Evolutionary conservation across 2,797 vertebrate genomes (phyloP).

Genomic region (Ctenosaura bakeri): DNA sequence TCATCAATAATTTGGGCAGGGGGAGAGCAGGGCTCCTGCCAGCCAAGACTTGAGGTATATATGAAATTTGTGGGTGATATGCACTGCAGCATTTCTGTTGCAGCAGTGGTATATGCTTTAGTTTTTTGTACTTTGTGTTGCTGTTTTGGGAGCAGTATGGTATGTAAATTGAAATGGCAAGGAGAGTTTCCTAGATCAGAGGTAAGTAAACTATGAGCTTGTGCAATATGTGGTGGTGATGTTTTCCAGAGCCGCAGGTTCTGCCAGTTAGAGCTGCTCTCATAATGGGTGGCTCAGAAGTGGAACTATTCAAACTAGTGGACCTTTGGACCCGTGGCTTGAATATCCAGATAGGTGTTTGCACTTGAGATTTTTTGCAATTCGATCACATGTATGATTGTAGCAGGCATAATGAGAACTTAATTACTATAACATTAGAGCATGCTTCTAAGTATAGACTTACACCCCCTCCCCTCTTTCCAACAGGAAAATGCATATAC

Average conservation of each 20-base stretch:
- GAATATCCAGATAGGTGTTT: not conserved
- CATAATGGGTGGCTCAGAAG: not conserved
- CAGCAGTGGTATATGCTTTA: not conserved
- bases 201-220: not conserved
- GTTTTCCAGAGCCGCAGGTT: not conserved
- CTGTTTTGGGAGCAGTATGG: not conserved
- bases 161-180: not conserved
- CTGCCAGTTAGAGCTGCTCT: not conserved
- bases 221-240: not conserved
- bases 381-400: too few relatives aligned
- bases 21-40: not conserved
- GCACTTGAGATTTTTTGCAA: too few relatives aligned
- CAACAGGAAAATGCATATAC: too few relatives aligned
- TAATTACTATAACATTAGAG: too few relatives aligned
- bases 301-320: too few relatives aligned
- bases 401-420: too few relatives aligned
- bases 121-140: not conserved
- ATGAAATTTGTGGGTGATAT: not conserved
- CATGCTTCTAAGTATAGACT: too few relatives aligned
- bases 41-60: not conserved
- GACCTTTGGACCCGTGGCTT: too few relatives aligned
- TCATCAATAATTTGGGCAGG: not conserved
- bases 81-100: not conserved
- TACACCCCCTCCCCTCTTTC: too few relatives aligned
- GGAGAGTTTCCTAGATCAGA: not conserved